A percentile compares a stretch with the other conserved stretches of the same genome.
Evolutionary conservation across 2,888 invertebrate species (phyloP).

Genomic region (Parnassius orleans): DNA sequence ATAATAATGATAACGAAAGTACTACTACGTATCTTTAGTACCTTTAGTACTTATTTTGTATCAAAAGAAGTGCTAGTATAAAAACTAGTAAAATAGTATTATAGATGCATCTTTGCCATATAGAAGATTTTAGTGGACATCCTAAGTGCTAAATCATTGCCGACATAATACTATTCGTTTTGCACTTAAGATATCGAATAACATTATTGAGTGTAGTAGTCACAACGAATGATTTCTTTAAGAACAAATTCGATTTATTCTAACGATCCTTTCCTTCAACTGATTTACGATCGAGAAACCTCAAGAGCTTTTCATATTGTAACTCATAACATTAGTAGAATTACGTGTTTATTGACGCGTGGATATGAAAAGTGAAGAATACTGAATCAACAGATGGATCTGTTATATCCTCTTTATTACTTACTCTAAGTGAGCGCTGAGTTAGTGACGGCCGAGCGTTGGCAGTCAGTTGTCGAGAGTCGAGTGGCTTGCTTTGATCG

Average conservation of each 20-base stretch:
- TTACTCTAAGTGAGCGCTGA: slow-evolving; percentile 16
- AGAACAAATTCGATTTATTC: slow-evolving; percentile 5
- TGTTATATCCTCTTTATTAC: slow-evolving; percentile 24
- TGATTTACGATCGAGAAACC: slow-evolving; percentile 13
- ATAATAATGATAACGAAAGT: too few relatives aligned
- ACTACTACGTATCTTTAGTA: too few relatives aligned
- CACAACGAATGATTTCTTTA: slow-evolving; percentile 11
- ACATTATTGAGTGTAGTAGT: slow-evolving; percentile 1
- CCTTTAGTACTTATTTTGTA: too few relatives aligned
- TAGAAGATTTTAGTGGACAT: not conserved
- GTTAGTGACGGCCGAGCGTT: slow-evolving; percentile 19
- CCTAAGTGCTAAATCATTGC: too few relatives aligned
- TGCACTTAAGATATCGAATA: not conserved
- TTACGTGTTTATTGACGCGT: slow-evolving; percentile 26
- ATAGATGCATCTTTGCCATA: too few relatives aligned
- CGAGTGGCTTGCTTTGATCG: slow-evolving; percentile 15
- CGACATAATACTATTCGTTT: not conserved
- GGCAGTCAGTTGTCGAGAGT: slow-evolving; percentile 8
- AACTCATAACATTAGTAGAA: slow-evolving; percentile 13
- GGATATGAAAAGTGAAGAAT: slow-evolving; percentile 23
- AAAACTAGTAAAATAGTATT: too few relatives aligned
- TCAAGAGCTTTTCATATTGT: slow-evolving; percentile 18
- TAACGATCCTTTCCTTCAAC: slow-evolving; percentile 4
- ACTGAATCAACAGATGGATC: slow-evolving; percentile 22
- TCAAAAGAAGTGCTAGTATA: too few relatives aligned